Evolutionary conservation across 2,888 invertebrate genomes (phyloP).

Genomic region (Chaitophorus viminalis): DNA sequence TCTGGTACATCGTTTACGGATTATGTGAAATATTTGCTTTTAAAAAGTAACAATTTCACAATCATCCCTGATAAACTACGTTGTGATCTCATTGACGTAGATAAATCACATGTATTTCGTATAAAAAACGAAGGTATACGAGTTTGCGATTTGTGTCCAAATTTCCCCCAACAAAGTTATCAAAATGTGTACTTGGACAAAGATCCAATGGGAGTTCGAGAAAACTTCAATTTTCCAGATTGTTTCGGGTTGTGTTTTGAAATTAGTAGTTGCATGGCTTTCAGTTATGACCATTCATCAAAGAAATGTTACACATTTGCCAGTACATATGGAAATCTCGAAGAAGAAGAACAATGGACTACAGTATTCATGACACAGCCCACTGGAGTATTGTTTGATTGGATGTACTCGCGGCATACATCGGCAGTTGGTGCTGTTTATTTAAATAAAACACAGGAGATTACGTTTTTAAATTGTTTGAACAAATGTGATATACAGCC

Average conservation of each 20-base stretch:
- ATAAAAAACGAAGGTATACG: slow-evolving; percentile 57
- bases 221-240: slow-evolving; percentile 48
- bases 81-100: slow-evolving; percentile 45
- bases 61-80: slow-evolving; percentile 50
- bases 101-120: slow-evolving; percentile 45
- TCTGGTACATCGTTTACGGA: slow-evolving; percentile 56
- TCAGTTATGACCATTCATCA: slow-evolving; percentile 60
- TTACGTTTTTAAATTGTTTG: slow-evolving; percentile 18
- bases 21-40: slow-evolving; percentile 59
- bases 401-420: slow-evolving; percentile 61
- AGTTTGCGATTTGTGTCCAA: slow-evolving; percentile 61
- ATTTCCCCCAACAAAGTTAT: slow-evolving; percentile 62
- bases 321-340: slow-evolving; percentile 52
- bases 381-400: slow-evolving; percentile 54
- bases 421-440: slow-evolving; percentile 3
- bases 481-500: background rate
- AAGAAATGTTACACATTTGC: slow-evolving; percentile 54
- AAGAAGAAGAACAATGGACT: slow-evolving; percentile 54
- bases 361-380: slow-evolving; percentile 63
- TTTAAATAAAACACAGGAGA: no score
- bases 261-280: slow-evolving; percentile 50
- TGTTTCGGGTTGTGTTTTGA: slow-evolving; percentile 60
- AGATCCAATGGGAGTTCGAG: slow-evolving; percentile 4
- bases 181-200: slow-evolving; percentile 51
- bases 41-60: slow-evolving; percentile 58